Evolutionary conservation across 2,113 vertebrate genomes (phyloP).

Genomic region (Microtus richardsoni): DNA sequence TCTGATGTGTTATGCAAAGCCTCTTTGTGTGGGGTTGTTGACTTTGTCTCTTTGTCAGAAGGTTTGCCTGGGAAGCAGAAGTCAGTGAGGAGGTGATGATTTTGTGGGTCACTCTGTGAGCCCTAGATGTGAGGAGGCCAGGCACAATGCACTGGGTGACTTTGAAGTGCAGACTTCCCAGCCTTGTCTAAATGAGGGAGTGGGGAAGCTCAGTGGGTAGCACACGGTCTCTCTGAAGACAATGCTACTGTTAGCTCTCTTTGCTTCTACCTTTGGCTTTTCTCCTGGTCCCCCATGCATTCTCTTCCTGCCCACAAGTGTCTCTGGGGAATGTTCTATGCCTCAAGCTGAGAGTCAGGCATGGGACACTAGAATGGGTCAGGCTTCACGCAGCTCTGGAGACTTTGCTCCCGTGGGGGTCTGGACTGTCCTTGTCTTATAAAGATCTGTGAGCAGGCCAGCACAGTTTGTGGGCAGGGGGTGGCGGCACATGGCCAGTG

Average conservation of each 20-base stretch:
- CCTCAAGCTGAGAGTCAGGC: neutral
- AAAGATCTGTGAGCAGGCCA: neutral
- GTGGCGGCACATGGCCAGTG: neutral
- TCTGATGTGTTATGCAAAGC: slow-evolving; percentile 71
- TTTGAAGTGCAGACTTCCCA: fast-evolving
- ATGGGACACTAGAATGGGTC: fast-evolving
- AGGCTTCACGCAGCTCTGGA: neutral
- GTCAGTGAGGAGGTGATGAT: slow-evolving; percentile 53
- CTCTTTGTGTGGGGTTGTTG: slow-evolving; percentile 76
- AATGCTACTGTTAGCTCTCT: fast-evolving
- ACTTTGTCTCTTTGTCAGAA: slow-evolving; percentile 73
- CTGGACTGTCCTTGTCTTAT: neutral
- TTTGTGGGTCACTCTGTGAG: fast-evolving
- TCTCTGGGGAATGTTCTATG: fast-evolving
- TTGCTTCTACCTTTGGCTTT: fast-evolving
- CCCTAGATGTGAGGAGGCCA: fast-evolving
- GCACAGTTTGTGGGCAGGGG: neutral
- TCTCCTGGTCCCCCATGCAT: neutral
- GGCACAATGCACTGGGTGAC: fast-evolving
- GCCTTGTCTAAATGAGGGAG: fast-evolving
- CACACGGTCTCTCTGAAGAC: neutral
- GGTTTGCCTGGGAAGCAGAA: slow-evolving; percentile 63
- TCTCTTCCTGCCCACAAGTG: neutral
- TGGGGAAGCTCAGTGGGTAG: fast-evolving
- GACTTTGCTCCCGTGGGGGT: neutral